Conservation (phyloP, 2,888 invertebrate genomes). For the Liodrosophila aerea region DNA sequence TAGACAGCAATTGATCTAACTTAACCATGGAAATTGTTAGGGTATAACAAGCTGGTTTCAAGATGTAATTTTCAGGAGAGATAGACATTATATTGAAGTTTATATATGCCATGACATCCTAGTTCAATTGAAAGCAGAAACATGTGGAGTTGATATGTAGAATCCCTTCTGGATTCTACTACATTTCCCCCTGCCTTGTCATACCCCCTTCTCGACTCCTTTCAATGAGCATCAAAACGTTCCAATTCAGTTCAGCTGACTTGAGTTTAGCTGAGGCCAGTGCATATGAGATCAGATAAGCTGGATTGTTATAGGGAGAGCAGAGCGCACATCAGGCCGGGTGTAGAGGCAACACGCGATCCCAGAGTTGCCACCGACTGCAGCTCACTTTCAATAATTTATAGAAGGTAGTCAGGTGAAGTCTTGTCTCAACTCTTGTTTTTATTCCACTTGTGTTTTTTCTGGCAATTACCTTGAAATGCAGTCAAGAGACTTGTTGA, state of each 20-base stretch:
- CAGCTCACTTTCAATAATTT: constrained; percentile 69
- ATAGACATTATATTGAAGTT: too few species aligned
- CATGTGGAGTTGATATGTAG: too few species aligned
- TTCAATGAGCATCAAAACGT: background rate
- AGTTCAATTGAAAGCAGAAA: too few species aligned
- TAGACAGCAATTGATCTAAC: too few species aligned
- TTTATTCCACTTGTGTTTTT: constrained; percentile 43
- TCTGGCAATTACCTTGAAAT: constrained; percentile 74
- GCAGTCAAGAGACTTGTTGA: constrained; percentile 74
- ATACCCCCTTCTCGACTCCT: too few species aligned
- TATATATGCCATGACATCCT: too few species aligned
- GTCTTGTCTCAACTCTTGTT: constrained; percentile 58
- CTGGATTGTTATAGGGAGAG: background rate
- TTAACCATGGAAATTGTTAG: too few species aligned
- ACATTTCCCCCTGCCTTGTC: too few species aligned
- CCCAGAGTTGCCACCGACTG: constrained; percentile 51
- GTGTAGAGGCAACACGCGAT: constrained; percentile 54
- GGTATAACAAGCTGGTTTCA: too few species aligned
- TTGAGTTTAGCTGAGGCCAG: background rate
- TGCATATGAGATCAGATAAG: constrained; percentile 19
- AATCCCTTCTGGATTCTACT: too few species aligned
- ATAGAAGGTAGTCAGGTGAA: constrained; percentile 76
- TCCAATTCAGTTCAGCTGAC: constrained; percentile 1
- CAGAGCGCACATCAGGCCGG: constrained; percentile 12
- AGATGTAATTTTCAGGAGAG: too few species aligned